Conservation (phyloP, 53 echinoderm and acorn worm genomes). For the Antedon mediterranea region DNA sequence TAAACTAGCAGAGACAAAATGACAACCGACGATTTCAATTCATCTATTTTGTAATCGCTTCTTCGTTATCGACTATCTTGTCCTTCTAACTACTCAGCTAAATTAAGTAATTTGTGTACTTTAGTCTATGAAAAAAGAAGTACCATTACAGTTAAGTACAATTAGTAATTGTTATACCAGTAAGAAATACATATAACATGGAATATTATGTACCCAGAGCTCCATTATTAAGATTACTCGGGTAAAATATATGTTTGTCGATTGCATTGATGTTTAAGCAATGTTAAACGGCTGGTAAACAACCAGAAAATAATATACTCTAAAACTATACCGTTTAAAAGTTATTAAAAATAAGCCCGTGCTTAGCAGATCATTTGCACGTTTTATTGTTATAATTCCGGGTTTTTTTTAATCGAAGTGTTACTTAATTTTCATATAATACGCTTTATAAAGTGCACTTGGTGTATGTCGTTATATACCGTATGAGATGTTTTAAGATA, state of each 20-base stretch:
- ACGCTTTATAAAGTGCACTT: background rate
- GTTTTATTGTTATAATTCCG: background rate
- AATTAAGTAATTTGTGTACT: background rate
- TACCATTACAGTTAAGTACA: background rate
- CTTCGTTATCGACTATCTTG: background rate
- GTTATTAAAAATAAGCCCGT: background rate
- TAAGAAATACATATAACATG: background rate
- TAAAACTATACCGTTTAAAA: background rate
- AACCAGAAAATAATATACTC: background rate
- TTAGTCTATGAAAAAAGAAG: background rate
- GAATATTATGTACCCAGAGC: background rate
- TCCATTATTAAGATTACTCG: background rate
- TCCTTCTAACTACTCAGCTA: background rate
- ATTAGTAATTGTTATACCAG: background rate
- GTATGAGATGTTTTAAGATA: background rate
- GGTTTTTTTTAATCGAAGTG: background rate
- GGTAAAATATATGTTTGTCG: background rate
- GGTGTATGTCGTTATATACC: background rate
- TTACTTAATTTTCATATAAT: background rate
- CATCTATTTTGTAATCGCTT: background rate
- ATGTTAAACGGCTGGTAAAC: background rate
- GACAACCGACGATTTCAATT: background rate
- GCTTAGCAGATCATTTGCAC: background rate
- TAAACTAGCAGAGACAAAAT: background rate
- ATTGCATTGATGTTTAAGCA: background rate